Base-by-base conservation (phyloP, 2,888 invertebrate genomes). In the Callimorpha dominula region DNA sequence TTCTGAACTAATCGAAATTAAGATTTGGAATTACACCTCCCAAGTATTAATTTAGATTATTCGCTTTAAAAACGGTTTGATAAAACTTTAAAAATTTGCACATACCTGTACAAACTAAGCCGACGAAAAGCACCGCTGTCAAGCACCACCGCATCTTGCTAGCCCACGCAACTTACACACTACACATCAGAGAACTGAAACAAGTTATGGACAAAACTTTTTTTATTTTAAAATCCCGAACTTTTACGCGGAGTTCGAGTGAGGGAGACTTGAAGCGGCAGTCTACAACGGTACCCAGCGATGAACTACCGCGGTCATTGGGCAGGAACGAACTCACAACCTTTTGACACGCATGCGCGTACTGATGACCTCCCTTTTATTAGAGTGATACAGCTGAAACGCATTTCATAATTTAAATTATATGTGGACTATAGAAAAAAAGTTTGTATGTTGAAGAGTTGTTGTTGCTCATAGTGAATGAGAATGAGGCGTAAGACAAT, bases 331-430 rank as follows among this genome's bases (percentile, higher is more conserved):
- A 82, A 85, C 85, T 84, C 83, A 75, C 83, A 84, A 89, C 89
- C 89, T 89, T 82, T 80, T 89, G 87, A 87, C 89, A 90, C 93
- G 93, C 93, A 92, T 93, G 93, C 92, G 93, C 90, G 77, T 85
- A 78, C 79, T 79, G 74, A 78, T 80, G 83, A 82, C 85, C 84
- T 83, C 78, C 65, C 78, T 70, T 68, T 71, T 76, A 78, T 79
- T 75, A 80, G 73, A 83, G 65, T 79, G 65, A 74, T 83, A 78
- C 76, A 76, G 77, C 75, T 82, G 64, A 71, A 78, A 77, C 52
- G 57, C 71, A 57, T 75, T 50, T 73, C 40, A 70, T 81, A 63
- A 76, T 75, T 73, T 9, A 52, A 50, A 66, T 66, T 50, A 66
- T 52, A 52, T 9, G 57, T 57, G 8, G 20, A 57, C 57, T 57